A percentile compares a stretch with the other conserved stretches of the same genome.
phyloP scores from a whole-genome alignment of 2,113 vertebrate genomes.

The Atrichornis clamosus region DNA sequence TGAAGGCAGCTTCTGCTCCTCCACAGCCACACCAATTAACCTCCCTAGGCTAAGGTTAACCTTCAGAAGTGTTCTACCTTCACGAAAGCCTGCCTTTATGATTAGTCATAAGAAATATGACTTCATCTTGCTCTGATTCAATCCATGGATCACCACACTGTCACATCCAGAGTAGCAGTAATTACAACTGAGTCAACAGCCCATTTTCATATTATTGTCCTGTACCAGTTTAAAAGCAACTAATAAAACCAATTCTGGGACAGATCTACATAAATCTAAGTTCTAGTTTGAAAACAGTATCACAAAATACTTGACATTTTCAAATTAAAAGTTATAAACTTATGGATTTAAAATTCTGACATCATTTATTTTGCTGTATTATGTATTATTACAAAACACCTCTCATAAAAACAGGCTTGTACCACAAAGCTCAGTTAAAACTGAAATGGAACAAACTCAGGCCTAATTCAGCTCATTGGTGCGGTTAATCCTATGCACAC shows the following conservation, averaged over 20 bases:
- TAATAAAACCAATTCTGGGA: neutral
- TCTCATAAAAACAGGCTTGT: neutral
- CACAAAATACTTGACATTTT: neutral
- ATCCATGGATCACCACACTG: neutral
- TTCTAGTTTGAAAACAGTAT: neutral
- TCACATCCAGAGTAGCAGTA: neutral
- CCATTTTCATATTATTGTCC: neutral
- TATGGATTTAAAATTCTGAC: neutral
- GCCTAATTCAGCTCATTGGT: neutral
- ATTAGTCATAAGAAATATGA: conserved; percentile 16
- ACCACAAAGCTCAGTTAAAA: neutral
- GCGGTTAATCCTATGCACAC: neutral
- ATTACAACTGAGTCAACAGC: conserved; percentile 17
- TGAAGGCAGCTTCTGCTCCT: neutral
- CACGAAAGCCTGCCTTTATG: neutral
- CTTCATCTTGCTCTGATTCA: conserved; percentile 21
- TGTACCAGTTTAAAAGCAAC: neutral
- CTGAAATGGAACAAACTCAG: neutral
- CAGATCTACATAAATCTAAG: neutral
- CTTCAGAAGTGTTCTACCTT: neutral
- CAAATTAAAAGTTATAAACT: neutral
- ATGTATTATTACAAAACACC: neutral
- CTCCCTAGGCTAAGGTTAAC: neutral
- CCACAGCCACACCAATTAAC: neutral
- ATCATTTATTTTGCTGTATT: neutral